Percentiles rank a stretch among this genome's conserved stretches.
Conservation (phyloP, 2,113 vertebrate genomes). For the Panurus biarmicus region DNA sequence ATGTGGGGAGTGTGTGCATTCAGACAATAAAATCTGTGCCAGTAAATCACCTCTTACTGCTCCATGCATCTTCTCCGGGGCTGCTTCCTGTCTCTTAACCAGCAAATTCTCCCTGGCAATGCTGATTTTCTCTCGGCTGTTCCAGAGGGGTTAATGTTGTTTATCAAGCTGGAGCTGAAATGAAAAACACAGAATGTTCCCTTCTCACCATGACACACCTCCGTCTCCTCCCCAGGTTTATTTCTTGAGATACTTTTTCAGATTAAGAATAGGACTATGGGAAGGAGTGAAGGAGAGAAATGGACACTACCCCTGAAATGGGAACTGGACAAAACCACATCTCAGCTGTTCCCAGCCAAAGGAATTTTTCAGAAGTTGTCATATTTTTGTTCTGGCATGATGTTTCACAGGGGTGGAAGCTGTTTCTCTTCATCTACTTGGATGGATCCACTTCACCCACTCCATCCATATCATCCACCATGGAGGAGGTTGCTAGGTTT, state of each 20-base stretch:
- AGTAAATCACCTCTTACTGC: conserved; percentile 25
- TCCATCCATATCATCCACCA: neutral
- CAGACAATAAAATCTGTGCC: neutral
- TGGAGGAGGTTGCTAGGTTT: neutral
- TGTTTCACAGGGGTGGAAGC: neutral
- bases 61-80: neutral
- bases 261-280: neutral
- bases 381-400: neutral
- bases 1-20: neutral
- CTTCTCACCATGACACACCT: neutral
- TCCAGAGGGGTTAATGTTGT: neutral
- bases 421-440: neutral
- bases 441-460: too few species aligned
- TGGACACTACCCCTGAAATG: accelerated
- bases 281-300: neutral
- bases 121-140: neutral
- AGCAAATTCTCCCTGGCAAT: neutral
- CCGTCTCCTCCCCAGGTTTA: neutral
- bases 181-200: neutral
- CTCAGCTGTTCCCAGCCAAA: neutral
- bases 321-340: neutral
- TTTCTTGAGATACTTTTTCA: neutral
- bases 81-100: neutral
- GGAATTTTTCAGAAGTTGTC: neutral
- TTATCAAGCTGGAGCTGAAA: neutral